Base-by-base conservation (phyloP, 2,888 invertebrate species). In the Apamea sordens region DNA sequence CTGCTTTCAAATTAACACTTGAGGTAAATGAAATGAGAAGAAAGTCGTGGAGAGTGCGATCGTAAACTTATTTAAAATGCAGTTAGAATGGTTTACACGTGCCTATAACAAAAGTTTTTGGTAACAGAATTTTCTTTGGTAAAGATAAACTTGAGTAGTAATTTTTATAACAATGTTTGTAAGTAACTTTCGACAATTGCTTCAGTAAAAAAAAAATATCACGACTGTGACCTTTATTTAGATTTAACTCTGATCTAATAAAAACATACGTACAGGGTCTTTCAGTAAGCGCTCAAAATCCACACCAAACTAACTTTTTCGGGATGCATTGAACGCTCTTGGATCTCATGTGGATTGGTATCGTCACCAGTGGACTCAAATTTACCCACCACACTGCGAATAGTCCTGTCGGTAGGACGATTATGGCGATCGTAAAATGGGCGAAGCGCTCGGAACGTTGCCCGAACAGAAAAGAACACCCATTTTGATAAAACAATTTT, bases 1-100 rank as follows among this genome's bases (percentile, higher is more conserved):
- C 59, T 8, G 69, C 18, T n/a, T 24, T 59, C 61, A 56, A 77
- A 44, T 83, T 7, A 32, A 41, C 61, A 77, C 28, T 28, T 28
- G n/a, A n/a, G n/a, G n/a, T n/a, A n/a, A n/a, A 15, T 44, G 24
- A n/a, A 68, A 68, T 36, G 32, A 24, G 24, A 32, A 32, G 15
- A 32, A 15, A 70, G 50, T 32, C 15, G 8, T 5, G 32, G 32
- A 70, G 15, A 53, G 24, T 53, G 32, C 32, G 15, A 24, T 15
- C 10, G 69, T 15, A 15, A 70, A 21, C 4, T 28, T 21, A 21
- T 21, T 6, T 28, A 11, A 44, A 21, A 44, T 68, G 44, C 21
- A 50, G 13, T 69, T 47, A 24, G 28, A 70, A 32, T 18, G 2
- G 32, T 28, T 28, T 1, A 53, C 18, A 50, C 18, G 1, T 50